A percentile compares a stretch with the other conserved stretches of the same genome.
These are phyloP conservation scores for Peribatodes rhomboidaria DNA, from an alignment of 2,888 invertebrate species.

Conservation along the genomic window DNA sequence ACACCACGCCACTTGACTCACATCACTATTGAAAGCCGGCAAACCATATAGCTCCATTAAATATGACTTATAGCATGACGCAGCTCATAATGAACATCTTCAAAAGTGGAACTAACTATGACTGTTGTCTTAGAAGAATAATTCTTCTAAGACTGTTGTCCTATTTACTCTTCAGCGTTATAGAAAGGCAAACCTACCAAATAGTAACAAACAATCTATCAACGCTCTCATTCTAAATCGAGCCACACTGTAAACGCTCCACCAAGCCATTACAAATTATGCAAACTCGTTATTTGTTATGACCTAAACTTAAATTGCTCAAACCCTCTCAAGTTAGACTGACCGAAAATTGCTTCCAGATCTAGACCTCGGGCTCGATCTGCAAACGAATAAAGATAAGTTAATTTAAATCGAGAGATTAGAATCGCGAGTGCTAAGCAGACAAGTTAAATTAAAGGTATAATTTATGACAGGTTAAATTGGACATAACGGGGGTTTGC, in stretches of 20 bases:
- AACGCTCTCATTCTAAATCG: not conserved
- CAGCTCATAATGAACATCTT: too few relatives aligned
- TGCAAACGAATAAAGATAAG: conserved; percentile 16
- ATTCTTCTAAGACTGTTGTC: too few relatives aligned
- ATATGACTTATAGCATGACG: too few relatives aligned
- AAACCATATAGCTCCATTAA: not conserved
- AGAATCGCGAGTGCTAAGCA: conserved; percentile 24
- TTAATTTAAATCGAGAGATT: conserved; percentile 31
- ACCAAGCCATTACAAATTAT: conserved; percentile 3
- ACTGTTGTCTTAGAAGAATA: too few relatives aligned
- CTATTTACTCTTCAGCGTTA: not conserved
- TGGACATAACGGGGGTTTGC: conserved; percentile 37
- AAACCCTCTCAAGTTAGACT: conserved; percentile 4
- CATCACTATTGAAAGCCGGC: not conserved
- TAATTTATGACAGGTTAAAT: conserved; percentile 39
- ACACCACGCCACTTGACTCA: not conserved
- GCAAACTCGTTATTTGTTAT: conserved; percentile 19
- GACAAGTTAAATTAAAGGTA: conserved; percentile 39
- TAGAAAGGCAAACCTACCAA: not conserved
- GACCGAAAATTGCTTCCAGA: conserved; percentile 19
- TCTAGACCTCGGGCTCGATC: conserved; percentile 15
- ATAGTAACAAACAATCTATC: not conserved
- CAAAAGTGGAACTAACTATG: too few relatives aligned
- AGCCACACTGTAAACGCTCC: not conserved
- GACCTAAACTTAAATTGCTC: conserved; percentile 16